Conservation (phyloP, 2,797 vertebrate genomes). For the Cetoscarus ocellatus region DNA sequence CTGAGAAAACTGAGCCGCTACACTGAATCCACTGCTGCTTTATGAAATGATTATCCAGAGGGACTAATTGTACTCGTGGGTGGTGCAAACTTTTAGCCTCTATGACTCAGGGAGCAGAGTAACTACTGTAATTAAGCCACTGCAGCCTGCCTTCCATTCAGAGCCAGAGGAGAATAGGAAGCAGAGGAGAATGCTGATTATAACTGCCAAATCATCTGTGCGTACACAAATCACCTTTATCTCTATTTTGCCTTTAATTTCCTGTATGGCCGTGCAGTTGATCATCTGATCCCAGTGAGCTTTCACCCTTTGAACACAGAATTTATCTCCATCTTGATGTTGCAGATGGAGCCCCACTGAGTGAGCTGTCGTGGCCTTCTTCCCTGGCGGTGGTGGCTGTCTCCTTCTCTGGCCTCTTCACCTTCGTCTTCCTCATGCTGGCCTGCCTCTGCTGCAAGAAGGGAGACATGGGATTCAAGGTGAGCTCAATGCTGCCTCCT, state of each 20-base stretch:
- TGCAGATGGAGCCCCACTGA: conserved; percentile 91
- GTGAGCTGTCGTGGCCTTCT: conserved; percentile 96
- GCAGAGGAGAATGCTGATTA: conserved; percentile 39
- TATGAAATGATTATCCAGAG: conserved; percentile 31
- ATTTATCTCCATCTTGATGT: conserved; percentile 9
- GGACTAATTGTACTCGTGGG: conserved; percentile 36
- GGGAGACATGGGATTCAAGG: conserved; percentile 96
- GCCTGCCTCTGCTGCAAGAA: conserved; percentile 99
- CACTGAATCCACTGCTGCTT: conserved; percentile 19
- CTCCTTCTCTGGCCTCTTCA: conserved; percentile 96
- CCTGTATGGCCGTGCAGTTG: conserved; percentile 33
- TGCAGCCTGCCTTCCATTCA: conserved; percentile 28
- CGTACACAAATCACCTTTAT: conserved; percentile 37
- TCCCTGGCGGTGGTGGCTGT: conserved; percentile 93
- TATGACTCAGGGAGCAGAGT: conserved; percentile 31
- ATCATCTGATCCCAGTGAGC: conserved; percentile 13
- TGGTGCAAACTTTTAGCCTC: conserved; percentile 62
- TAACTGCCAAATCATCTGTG: conserved; percentile 25
- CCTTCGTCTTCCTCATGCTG: conserved; percentile 97
- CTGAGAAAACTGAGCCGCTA: conserved; percentile 23
- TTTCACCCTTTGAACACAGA: conserved; percentile 30
- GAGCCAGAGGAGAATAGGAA: conserved; percentile 25
- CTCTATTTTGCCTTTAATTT: conserved; percentile 57
- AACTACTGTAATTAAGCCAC: conserved; percentile 56
- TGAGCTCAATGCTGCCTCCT: conserved; percentile 79